These are phyloP conservation scores for Podocnemis expansa DNA, from an alignment of 2,113 vertebrate genomes.

Conservation along the genomic window DNA sequence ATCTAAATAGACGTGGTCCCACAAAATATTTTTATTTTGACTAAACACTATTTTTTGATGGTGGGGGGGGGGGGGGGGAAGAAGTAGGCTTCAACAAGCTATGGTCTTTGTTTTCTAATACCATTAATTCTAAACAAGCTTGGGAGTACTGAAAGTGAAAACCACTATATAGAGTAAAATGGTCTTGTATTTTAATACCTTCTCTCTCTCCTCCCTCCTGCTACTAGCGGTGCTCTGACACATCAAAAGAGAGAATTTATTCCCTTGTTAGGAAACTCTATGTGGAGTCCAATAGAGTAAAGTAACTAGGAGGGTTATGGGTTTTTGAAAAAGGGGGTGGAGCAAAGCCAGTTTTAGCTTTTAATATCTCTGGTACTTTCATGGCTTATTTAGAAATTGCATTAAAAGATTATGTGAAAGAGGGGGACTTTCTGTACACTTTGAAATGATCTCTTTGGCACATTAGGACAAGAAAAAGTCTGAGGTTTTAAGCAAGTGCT, in stretches of 20 bases:
- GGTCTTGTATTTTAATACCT: background rate
- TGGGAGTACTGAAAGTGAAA: background rate
- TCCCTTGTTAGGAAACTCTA: background rate
- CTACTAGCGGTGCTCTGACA: background rate
- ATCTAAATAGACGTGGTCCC: background rate
- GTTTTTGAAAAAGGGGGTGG: background rate
- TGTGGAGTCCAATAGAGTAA: background rate
- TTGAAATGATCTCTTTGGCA: background rate
- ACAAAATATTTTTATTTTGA: background rate
- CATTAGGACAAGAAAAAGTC: background rate
- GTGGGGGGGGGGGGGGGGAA: fast-evolving
- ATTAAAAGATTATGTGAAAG: background rate
- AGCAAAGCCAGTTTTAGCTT: background rate
- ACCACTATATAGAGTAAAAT: background rate
- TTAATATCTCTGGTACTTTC: background rate
- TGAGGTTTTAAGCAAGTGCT: background rate
- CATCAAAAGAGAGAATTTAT: background rate
- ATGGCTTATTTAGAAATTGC: background rate
- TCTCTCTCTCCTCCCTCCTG: background rate
- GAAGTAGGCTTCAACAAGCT: background rate
- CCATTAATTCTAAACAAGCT: background rate
- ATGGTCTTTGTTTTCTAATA: background rate
- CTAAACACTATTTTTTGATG: background rate
- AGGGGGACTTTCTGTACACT: background rate
- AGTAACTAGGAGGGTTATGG: background rate